Evolutionary conservation across 2,888 invertebrate species (phyloP).

Genomic region (Norana najaformis): DNA sequence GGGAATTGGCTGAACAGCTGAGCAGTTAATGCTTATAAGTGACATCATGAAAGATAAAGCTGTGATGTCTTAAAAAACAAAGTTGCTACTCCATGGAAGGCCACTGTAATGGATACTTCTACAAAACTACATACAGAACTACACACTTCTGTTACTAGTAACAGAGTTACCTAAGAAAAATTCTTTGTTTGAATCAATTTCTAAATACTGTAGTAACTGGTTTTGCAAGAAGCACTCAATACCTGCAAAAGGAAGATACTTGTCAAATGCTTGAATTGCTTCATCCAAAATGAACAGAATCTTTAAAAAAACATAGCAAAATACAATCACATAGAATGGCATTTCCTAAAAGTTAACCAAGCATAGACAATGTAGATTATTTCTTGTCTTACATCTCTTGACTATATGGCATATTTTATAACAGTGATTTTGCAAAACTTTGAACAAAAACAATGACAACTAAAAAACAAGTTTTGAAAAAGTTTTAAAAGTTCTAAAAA

Average conservation of each 20-base stretch:
- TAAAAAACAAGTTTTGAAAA: no score
- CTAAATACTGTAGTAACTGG: not conserved
- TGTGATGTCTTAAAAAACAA: not conserved
- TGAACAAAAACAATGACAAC: no score
- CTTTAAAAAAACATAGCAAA: constrained; percentile 46
- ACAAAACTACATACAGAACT: no score
- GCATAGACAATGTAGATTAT: not conserved
- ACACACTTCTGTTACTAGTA: not conserved
- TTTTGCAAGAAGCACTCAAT: not conserved
- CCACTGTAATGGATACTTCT: not conserved
- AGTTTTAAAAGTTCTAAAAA: no score
- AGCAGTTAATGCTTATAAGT: not conserved
- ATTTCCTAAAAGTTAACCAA: not conserved
- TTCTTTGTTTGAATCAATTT: not conserved
- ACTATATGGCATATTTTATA: not conserved
- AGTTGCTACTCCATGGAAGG: not conserved
- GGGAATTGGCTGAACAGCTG: not conserved
- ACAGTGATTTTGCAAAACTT: no score
- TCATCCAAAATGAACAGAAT: constrained; percentile 69
- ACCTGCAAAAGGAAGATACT: constrained; percentile 72
- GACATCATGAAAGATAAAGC: not conserved
- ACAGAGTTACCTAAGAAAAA: no score
- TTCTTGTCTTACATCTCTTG: not conserved
- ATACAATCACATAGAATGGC: constrained; percentile 7
- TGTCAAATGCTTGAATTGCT: constrained; percentile 74